These are phyloP conservation scores for Rhinopithecus roxellana DNA, from an alignment of 2,113 vertebrate species.

Conservation along the genomic window DNA sequence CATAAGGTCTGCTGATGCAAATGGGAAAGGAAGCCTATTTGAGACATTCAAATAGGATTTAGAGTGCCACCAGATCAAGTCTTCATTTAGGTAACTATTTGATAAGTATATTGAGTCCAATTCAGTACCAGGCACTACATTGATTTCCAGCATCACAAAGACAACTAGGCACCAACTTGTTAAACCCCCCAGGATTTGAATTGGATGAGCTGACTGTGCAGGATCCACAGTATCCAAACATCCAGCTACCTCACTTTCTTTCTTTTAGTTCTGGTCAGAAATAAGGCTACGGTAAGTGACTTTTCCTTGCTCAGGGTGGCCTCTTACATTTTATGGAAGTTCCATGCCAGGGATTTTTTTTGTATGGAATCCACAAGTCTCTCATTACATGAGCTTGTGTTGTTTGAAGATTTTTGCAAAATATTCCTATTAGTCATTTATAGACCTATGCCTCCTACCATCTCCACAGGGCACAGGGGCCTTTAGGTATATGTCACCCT, in stretches of 20 bases:
- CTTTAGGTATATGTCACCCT: neutral
- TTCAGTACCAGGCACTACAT: neutral
- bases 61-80: neutral
- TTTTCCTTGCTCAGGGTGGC: neutral
- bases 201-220: neutral
- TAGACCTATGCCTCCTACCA: neutral
- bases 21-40: neutral
- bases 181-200: neutral
- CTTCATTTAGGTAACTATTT: slow-evolving; percentile 21
- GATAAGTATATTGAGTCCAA: neutral
- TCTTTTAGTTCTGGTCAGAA: neutral
- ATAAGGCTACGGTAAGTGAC: too few relatives aligned
- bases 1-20: neutral
- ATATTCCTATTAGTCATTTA: neutral
- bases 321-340: neutral
- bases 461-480: neutral
- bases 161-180: neutral
- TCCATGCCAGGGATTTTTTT: neutral
- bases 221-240: neutral
- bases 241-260: neutral
- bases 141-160: neutral
- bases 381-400: neutral
- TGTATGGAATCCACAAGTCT: neutral
- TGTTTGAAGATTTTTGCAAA: neutral
- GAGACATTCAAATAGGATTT: slow-evolving; percentile 11